These are phyloP conservation scores for Harpalus rufipes DNA, from an alignment of 2,888 invertebrate species.

Conservation along the genomic window DNA sequence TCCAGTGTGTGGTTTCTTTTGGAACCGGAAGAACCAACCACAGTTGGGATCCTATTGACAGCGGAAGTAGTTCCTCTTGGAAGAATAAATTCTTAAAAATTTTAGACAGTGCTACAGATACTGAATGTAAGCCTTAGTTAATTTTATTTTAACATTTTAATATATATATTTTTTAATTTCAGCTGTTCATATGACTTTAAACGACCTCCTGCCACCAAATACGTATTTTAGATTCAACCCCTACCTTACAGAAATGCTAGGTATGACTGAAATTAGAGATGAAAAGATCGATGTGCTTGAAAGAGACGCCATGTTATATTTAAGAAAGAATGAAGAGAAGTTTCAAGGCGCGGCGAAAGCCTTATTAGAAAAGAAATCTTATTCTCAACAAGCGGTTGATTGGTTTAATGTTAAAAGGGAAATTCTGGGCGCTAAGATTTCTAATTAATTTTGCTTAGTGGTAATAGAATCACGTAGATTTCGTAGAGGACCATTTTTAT, in stretches of 20 bases:
- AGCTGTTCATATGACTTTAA: conserved; percentile 88
- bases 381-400: conserved; percentile 76
- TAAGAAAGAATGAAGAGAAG: conserved; percentile 89
- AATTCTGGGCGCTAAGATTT: conserved; percentile 28
- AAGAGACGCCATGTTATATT: conserved; percentile 88
- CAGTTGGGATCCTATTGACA: conserved; percentile 75
- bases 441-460: conserved; percentile 31
- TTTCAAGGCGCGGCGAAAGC: conserved; percentile 82
- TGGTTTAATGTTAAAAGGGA: conserved; percentile 77
- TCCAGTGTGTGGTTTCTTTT: conserved; percentile 90
- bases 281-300: conserved; percentile 85
- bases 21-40: conserved; percentile 85
- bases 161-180: conserved; percentile 14
- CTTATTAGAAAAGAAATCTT: conserved; percentile 75
- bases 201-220: conserved; percentile 86
- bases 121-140: conserved; percentile 82
- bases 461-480: background rate
- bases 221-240: conserved; percentile 94
- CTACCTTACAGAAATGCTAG: conserved; percentile 87
- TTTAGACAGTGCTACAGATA: conserved; percentile 91
- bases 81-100: conserved; percentile 89
- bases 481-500: conserved; percentile 6
- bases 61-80: conserved; percentile 80
- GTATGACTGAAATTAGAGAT: conserved; percentile 89
- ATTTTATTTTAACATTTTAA: background rate